Evolutionary conservation across 2,113 vertebrate species (phyloP), one percentile per base, ranked within the genome.

Genomic region (Brachypteracias leptosomus): DNA sequence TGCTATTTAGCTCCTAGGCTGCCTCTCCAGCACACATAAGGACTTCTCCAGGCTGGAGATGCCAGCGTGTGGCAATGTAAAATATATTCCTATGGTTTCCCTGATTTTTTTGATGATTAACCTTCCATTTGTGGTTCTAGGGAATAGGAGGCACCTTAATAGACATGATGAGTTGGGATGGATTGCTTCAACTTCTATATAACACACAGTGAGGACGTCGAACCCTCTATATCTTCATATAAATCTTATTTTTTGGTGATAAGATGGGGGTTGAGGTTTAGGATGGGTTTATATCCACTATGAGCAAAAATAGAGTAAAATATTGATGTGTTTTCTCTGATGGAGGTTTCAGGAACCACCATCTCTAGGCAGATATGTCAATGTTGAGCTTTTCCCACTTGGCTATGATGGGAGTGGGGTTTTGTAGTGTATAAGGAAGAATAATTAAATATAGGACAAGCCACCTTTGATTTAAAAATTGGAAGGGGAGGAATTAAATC

Each of bases 1-100:
- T 97, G 93, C 80, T 95, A 8, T 75, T 92, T 95, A 97, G 95
- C 93, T 95, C 89, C 94, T 95, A 19, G 44, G 52, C 90, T 96
- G 80, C 90, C 91, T 89, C 70, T 95, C 71, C 72, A 46, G 83
- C 51, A 65, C 57, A 35, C 59, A 9, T 3, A 20, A 52, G 66
- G 59, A 66, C 63, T 91, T 91, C 8, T 38, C 49, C 26, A 21
- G 33, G 31, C 67, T 66, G 38, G 76, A 46, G 72, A 68, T 14
- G 26, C 16, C 74, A 42, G 9, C 2, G 1, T 5, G 16, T 8
- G 79, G 55, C 9, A 76, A 31, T 21, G 42, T 14, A 17, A 72
- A 70, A 21, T 12, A 4, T 33, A 15, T 58, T 76, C 33, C 3
- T 36, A 11, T 0, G 14, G 42, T 33, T 19, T 2, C 63, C 28